A percentile compares a stretch with the other conserved stretches of the same genome.
Conservation (phyloP, 2,888 invertebrate species). For the Aphelenchoides bicaudatus region DNA sequence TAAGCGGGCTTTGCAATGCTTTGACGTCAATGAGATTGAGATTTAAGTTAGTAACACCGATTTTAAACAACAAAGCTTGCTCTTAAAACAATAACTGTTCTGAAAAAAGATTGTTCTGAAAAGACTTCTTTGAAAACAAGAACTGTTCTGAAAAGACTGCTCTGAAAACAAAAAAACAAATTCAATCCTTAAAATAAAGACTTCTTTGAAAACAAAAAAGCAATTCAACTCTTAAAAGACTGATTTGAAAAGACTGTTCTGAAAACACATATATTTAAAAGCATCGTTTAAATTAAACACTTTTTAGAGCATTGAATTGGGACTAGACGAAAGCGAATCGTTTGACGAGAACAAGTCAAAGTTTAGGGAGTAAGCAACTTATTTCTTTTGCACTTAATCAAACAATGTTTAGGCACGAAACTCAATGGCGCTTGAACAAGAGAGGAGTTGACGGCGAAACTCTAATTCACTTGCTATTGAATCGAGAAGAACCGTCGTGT, state of each 20-base stretch:
- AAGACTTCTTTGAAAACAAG: not conserved
- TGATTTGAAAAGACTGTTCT: not conserved
- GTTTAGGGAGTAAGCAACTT: conserved; percentile 54
- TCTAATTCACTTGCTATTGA: conserved; percentile 85
- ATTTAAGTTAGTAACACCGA: not conserved
- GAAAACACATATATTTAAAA: not conserved
- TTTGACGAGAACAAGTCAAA: conserved; percentile 83
- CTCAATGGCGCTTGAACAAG: conserved; percentile 96
- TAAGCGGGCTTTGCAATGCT: too few relatives aligned
- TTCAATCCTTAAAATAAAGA: too few relatives aligned
- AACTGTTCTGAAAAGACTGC: not conserved
- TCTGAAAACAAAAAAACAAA: not conserved
- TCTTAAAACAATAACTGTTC: too few relatives aligned
- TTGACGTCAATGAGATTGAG: not conserved
- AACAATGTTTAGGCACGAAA: too few relatives aligned
- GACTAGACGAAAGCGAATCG: conserved; percentile 79
- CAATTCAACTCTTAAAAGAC: too few relatives aligned
- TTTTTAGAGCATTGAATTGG: conserved; percentile 52
- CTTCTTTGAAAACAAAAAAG: not conserved
- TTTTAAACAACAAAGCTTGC: not conserved
- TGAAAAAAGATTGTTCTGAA: not conserved
- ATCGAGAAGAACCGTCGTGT: conserved; percentile 81
- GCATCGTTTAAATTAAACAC: too few relatives aligned
- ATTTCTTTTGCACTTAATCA: too few relatives aligned
- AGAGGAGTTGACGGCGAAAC: conserved; percentile 92